These are phyloP conservation scores for Calonectris borealis DNA, from an alignment of 2,113 vertebrate genomes.

Conservation along the genomic window DNA sequence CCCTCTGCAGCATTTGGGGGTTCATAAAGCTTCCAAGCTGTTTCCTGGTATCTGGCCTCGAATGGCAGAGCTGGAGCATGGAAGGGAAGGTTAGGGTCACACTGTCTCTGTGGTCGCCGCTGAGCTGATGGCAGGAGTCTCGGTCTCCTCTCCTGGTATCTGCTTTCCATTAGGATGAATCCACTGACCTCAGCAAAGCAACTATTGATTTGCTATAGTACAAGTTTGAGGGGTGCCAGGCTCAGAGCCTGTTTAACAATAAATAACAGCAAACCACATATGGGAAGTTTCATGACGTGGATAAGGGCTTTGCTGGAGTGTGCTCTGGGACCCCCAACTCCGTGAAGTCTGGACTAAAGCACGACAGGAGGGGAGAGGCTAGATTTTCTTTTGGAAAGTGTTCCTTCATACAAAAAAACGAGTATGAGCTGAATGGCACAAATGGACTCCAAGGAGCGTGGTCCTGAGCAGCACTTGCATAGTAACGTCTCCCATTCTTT, in stretches of 20 bases:
- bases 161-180: neutral
- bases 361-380: neutral
- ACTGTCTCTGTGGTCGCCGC: neutral
- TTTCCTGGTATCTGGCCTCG: neutral
- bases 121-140: neutral
- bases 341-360: neutral
- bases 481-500: neutral
- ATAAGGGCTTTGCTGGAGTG: neutral
- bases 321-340: neutral
- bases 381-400: neutral
- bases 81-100: neutral
- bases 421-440: neutral
- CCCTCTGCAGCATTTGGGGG: neutral
- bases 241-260: neutral
- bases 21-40: neutral
- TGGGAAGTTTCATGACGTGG: neutral
- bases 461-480: slow-evolving; percentile 12
- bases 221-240: neutral
- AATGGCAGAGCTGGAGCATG: neutral
- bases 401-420: neutral
- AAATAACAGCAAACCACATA: neutral
- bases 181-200: neutral
- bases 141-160: neutral
- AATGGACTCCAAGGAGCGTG: neutral
- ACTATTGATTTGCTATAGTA: neutral